phyloP scores from a whole-genome alignment of 2,113 vertebrate species.

The Helogale parvula region DNA sequence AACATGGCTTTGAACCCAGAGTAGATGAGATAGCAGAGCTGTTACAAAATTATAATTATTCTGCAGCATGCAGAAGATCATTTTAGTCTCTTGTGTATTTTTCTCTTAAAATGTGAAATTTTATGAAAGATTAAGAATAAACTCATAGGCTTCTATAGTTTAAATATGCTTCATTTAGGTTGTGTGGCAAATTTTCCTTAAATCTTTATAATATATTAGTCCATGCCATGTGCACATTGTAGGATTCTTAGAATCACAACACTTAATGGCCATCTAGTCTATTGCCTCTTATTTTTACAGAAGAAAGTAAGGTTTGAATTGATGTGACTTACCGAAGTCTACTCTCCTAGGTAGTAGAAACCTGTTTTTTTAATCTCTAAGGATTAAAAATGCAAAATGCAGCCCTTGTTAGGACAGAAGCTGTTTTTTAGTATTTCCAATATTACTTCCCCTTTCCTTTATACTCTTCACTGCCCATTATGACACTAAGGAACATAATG shows the following conservation, averaged over 20 bases:
- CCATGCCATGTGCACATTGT: not conserved
- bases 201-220: not conserved
- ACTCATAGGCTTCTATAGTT: not conserved
- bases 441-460: not conserved
- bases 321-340: not conserved
- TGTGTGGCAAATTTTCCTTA: not conserved
- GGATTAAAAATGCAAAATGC: not conserved
- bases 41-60: not conserved
- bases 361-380: not conserved
- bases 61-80: not conserved
- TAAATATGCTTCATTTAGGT: not conserved
- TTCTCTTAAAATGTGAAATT: not conserved
- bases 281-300: not conserved
- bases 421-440: not conserved
- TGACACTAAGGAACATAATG: not conserved
- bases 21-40: not conserved
- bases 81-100: not conserved
- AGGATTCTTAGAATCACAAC: not conserved
- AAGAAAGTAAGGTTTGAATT: not conserved
- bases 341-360: not conserved
- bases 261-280: not conserved
- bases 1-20: conserved; percentile 26
- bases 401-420: not conserved
- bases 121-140: not conserved
- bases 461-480: not conserved